A percentile compares a stretch with the other conserved stretches of the same genome.
Evolutionary conservation across 2,797 vertebrate genomes (phyloP).

Genomic region (Alcedo quadribrachys): DNA sequence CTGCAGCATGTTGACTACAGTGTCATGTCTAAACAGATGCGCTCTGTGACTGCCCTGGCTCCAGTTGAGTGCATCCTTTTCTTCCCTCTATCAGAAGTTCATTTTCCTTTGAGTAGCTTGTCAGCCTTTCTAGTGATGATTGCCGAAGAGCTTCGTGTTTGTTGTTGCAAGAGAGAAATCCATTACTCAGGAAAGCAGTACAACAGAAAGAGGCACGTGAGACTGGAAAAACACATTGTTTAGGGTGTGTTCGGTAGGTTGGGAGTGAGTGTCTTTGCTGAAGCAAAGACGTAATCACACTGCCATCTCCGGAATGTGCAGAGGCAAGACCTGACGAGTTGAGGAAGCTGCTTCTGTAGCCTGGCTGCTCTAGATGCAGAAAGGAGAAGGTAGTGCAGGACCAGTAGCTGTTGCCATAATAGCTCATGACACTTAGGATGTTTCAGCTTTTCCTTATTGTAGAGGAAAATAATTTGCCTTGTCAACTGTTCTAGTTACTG

Average conservation of each 20-base stretch:
- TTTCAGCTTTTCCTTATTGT: neutral
- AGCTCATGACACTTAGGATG: neutral
- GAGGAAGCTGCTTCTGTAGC: neutral
- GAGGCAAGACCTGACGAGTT: constrained; percentile 45
- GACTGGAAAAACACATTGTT: constrained; percentile 43
- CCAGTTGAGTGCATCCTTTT: neutral
- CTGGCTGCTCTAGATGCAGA: neutral
- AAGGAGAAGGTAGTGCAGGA: neutral
- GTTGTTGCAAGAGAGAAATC: constrained; percentile 1
- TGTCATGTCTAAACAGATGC: neutral
- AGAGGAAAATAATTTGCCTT: constrained; percentile 5
- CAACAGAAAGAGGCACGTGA: constrained; percentile 26
- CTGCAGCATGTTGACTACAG: neutral
- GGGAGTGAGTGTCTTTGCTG: neutral
- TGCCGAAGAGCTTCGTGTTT: neutral
- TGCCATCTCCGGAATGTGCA: constrained; percentile 58
- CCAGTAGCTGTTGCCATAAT: neutral
- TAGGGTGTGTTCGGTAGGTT: constrained; percentile 42
- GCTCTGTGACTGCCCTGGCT: neutral
- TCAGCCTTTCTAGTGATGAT: neutral
- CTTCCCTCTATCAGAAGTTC: neutral
- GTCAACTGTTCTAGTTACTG: constrained; percentile 32
- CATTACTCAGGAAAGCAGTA: constrained; percentile 1
- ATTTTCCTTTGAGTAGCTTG: neutral
- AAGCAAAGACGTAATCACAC: constrained; percentile 16